Evolutionary conservation across 2,797 vertebrate species (phyloP).

Genomic region (Manis pentadactyla): DNA sequence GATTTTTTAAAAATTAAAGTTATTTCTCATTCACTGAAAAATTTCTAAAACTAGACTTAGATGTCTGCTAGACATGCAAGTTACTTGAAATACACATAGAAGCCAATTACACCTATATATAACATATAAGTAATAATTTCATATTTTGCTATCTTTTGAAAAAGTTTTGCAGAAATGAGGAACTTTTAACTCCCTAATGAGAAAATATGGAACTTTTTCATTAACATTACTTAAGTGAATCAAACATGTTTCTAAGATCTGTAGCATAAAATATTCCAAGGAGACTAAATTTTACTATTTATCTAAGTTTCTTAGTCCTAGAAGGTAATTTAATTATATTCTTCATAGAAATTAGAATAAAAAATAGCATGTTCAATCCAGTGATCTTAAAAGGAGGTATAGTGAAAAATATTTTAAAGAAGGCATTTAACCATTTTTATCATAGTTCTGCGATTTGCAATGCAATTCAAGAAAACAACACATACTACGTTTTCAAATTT

Average conservation of each 20-base stretch:
- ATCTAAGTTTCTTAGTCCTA: not conserved
- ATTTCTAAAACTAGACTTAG: not conserved
- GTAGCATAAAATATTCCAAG: not conserved
- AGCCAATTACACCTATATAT: not conserved
- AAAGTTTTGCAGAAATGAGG: constrained; percentile 1
- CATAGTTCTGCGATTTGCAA: not conserved
- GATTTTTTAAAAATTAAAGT: not conserved
- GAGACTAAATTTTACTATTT: constrained; percentile 20
- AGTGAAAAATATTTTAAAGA: constrained; percentile 27
- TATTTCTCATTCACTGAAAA: constrained; percentile 1
- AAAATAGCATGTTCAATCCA: not conserved
- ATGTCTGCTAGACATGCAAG: not conserved
- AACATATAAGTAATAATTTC: not conserved
- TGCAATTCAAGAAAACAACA: not conserved
- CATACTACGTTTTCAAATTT: constrained; percentile 21
- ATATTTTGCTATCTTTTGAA: not conserved
- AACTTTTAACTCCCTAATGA: not conserved
- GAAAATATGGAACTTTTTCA: not conserved
- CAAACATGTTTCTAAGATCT: constrained; percentile 23
- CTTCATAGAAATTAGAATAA: constrained; percentile 26
- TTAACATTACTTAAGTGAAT: constrained; percentile 1
- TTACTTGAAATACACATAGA: constrained; percentile 16
- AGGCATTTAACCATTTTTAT: not conserved
- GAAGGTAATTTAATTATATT: constrained; percentile 31
- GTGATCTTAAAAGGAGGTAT: not conserved